A percentile compares a stretch with the other conserved stretches of the same genome.
Evolutionary conservation across 2,113 vertebrate genomes (phyloP).

Genomic region (Phoenicopterus ruber): DNA sequence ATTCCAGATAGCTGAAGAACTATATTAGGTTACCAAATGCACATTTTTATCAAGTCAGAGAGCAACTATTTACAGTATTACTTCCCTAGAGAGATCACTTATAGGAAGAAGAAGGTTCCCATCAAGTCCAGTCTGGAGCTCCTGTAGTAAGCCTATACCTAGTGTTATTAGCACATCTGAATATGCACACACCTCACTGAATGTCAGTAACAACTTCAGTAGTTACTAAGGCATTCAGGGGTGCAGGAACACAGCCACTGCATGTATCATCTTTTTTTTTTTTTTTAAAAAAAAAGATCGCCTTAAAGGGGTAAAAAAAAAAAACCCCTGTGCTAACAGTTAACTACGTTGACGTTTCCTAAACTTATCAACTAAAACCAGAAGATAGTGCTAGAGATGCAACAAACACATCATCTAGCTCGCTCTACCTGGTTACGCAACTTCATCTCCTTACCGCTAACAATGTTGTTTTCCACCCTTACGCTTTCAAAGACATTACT

Average conservation of each 20-base stretch:
- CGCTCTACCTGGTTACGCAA: neutral
- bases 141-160: neutral
- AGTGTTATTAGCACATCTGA: neutral
- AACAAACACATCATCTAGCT: neutral
- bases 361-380: neutral
- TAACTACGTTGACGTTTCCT: neutral
- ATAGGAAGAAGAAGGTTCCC: neutral
- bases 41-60: neutral
- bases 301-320: neutral
- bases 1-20: neutral
- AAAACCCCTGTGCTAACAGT: neutral
- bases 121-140: neutral
- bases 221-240: neutral
- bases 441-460: neutral
- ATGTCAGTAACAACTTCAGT: neutral
- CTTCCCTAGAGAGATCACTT: neutral
- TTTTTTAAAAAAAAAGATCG: neutral
- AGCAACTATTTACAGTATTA: neutral
- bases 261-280: rapidly evolving
- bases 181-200: neutral
- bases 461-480: neutral
- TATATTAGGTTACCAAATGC: neutral
- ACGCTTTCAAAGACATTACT: neutral
- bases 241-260: neutral
- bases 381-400: neutral